phyloP scores from a whole-genome alignment of 2,113 vertebrate genomes.

The Paracanthobrama guichenoti region DNA sequence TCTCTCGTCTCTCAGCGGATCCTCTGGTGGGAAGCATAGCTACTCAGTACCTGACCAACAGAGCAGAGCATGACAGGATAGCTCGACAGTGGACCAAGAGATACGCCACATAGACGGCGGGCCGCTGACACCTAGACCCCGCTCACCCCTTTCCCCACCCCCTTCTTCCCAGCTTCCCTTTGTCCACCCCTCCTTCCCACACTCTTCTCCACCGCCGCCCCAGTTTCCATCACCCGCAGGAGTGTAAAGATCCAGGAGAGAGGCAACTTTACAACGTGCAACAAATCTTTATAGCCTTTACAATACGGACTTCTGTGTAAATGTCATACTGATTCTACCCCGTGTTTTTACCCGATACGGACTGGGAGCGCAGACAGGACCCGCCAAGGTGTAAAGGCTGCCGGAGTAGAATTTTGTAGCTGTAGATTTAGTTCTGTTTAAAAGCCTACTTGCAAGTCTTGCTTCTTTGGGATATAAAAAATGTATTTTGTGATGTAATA shows the following conservation, averaged over 20 bases:
- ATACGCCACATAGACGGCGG: slow-evolving; percentile 87
- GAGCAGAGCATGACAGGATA: slow-evolving; percentile 96
- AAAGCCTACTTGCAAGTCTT: slow-evolving; percentile 95
- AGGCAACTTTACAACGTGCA: slow-evolving; percentile 84
- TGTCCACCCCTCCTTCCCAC: background rate
- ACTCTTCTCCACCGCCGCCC: slow-evolving; percentile 1
- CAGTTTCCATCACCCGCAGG: slow-evolving; percentile 67
- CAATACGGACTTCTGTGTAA: slow-evolving; percentile 95
- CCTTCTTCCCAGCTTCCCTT: background rate
- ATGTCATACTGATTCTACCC: slow-evolving; percentile 92
- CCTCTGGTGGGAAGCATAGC: slow-evolving; percentile 94
- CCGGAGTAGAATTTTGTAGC: slow-evolving; percentile 91
- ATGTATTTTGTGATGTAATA: slow-evolving; percentile 97
- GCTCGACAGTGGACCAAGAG: slow-evolving; percentile 96
- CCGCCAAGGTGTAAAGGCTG: slow-evolving; percentile 81
- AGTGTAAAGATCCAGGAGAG: slow-evolving; percentile 82
- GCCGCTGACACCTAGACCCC: slow-evolving; percentile 57
- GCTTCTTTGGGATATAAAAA: slow-evolving; percentile 97
- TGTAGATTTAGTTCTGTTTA: slow-evolving; percentile 94
- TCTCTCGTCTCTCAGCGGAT: slow-evolving; percentile 77
- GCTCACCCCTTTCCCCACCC: background rate
- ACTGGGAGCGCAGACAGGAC: slow-evolving; percentile 77
- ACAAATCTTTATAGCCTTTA: slow-evolving; percentile 95
- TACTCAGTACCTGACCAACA: slow-evolving; percentile 96
- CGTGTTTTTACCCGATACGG: slow-evolving; percentile 89